Conservation (phyloP, 2,797 vertebrate species). For the Percopsis omiscomaycus region DNA sequence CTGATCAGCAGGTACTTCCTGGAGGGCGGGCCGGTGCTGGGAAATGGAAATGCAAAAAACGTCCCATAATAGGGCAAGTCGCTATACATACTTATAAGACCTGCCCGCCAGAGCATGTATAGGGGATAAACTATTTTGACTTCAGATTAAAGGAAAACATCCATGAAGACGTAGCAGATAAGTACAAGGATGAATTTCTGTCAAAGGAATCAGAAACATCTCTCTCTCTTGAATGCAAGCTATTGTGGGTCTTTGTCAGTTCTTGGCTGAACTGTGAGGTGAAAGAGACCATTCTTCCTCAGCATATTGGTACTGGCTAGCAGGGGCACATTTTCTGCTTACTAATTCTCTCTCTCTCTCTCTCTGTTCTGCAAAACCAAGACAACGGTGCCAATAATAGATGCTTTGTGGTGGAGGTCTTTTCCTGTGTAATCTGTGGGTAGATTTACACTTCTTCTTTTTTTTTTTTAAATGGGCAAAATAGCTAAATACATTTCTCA, state of each 20-base stretch:
- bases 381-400: background rate
- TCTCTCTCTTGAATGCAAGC: slow-evolving; percentile 35
- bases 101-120: slow-evolving; percentile 7
- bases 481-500: too few relatives aligned
- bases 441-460: background rate
- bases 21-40: too few relatives aligned
- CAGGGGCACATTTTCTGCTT: slow-evolving; percentile 56
- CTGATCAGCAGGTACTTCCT: too few relatives aligned
- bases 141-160: slow-evolving; percentile 41
- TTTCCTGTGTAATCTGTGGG: background rate
- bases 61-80: too few relatives aligned
- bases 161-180: slow-evolving; percentile 42
- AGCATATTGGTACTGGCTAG: slow-evolving; percentile 51
- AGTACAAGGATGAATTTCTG: slow-evolving; percentile 43
- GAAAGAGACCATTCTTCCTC: slow-evolving; percentile 62
- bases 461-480: background rate
- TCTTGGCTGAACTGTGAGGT: slow-evolving; percentile 31
- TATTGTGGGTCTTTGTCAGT: slow-evolving; percentile 50
- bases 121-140: slow-evolving; percentile 29
- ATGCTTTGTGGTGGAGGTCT: background rate
- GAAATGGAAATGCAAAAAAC: too few relatives aligned
- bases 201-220: slow-evolving; percentile 40
- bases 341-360: slow-evolving; percentile 59
- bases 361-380: slow-evolving; percentile 1
- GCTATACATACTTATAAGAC: background rate